phyloP scores from a whole-genome alignment of 1,140 invertebrate genomes.

The Acromyrmex echinatior region DNA sequence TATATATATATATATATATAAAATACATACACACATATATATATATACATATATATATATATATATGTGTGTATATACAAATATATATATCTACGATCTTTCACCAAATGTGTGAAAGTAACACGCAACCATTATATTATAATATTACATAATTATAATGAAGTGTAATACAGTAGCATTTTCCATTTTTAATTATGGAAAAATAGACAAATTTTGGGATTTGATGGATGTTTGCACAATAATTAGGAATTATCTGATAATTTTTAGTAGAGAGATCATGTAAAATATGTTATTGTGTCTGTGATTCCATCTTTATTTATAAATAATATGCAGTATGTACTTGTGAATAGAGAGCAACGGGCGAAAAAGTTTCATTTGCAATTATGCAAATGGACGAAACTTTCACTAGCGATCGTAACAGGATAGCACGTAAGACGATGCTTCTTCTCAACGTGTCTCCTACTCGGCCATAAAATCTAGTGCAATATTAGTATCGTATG shows the following conservation, averaged over 20 bases:
- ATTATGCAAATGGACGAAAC: conserved; percentile 19
- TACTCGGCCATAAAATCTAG: conserved; percentile 60
- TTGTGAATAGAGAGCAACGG: conserved; percentile 34
- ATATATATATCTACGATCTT: conserved; percentile 6
- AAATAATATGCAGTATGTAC: conserved; percentile 26
- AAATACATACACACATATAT: not conserved
- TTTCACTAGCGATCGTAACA: not conserved
- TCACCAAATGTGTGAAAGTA: conserved; percentile 17
- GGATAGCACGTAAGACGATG: conserved; percentile 7
- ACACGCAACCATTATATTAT: conserved; percentile 37
- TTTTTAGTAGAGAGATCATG: not conserved
- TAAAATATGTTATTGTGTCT: conserved; percentile 54
- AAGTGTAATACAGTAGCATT: conserved; percentile 4
- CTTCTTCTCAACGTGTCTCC: conserved; percentile 40
- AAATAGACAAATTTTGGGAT: conserved; percentile 34
- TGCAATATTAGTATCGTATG: conserved; percentile 59
- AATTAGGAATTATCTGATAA: conserved; percentile 16
- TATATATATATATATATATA: not conserved
- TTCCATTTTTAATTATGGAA: conserved; percentile 38
- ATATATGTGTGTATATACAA: not conserved
- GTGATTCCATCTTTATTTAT: conserved; percentile 58
- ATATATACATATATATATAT: too few relatives aligned
- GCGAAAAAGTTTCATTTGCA: conserved; percentile 27
- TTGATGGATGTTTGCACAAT: not conserved
- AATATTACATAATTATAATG: conserved; percentile 34